Evolutionary conservation across 1,140 invertebrate genomes (phyloP).

Genomic region (Antheraea mylitta): DNA sequence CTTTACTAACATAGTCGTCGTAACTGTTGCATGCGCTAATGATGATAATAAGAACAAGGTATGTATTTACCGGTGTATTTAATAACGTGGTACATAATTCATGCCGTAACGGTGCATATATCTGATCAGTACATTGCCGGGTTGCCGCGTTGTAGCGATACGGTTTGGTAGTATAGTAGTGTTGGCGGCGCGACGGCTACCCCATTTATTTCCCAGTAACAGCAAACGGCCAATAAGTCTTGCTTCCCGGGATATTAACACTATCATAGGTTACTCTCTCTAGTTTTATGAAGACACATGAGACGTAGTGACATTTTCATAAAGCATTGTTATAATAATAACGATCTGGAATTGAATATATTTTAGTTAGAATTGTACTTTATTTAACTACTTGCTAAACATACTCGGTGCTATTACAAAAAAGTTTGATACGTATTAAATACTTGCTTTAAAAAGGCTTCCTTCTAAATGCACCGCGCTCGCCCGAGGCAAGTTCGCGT

Average conservation of each 20-base stretch:
- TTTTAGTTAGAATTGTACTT: not conserved
- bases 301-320: slow-evolving; percentile 50
- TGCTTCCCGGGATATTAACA: slow-evolving; percentile 73
- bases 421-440: no score
- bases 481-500: no score
- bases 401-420: no score
- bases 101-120: slow-evolving; percentile 2
- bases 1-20: no score
- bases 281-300: slow-evolving; percentile 72
- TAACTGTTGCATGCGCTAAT: not conserved
- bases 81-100: slow-evolving; percentile 8
- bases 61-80: not conserved
- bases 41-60: not conserved
- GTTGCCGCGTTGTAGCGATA: not conserved
- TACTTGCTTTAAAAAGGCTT: no score
- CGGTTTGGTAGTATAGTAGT: slow-evolving; percentile 9
- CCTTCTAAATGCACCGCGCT: no score
- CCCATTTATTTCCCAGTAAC: slow-evolving; percentile 63
- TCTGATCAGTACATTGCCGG: slow-evolving; percentile 4
- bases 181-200: slow-evolving; percentile 33
- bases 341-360: not conserved
- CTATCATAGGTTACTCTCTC: slow-evolving; percentile 70
- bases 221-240: slow-evolving; percentile 74
- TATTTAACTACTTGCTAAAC: no score
- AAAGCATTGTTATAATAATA: slow-evolving; percentile 31